Evolutionary conservation across 2,888 invertebrate species (phyloP), one percentile per base, ranked within the genome.

Genomic region (Lasioglossum marginatum): DNA sequence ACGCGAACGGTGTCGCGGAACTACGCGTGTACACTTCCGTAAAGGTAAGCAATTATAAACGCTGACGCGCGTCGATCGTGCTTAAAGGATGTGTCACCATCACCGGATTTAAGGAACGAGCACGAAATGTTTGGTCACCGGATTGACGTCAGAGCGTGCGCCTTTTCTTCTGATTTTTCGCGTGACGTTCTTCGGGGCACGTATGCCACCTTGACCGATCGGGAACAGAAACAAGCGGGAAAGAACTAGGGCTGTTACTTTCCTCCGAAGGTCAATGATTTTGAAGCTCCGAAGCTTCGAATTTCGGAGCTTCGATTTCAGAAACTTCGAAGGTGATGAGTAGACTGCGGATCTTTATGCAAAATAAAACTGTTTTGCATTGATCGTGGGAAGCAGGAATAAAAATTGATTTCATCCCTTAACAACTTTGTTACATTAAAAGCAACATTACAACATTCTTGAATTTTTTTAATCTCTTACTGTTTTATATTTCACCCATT

Each of bases 111-210:
- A 31, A 57, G 34, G 74, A 57, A 43, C 14, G 81, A n/a, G 52
- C n/a, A 40, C n/a, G 66, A 48, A 43, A 72, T 71, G 68, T 75
- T 75, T 68, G 34, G 48, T 60, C 73, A 70, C 31, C 48, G 52
- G 77, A 79, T 82, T 87, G 82, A 86, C 87, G 88, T 88, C 88
- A 88, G 1, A n/a, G 57, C n/a, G 31, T 8, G 19, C 8, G 31
- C 19, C 3, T 8, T 37, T 71, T 75, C 79, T 79, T 72, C 63
- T 19, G 10, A 31, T 34, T 66, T 8, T 34, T 66, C 34, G 19
- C 34, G 6, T 75, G 71, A 76, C 87, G 82, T 89, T 88, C 82
- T 63, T 78, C 72, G 43, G 52, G 70, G 87, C 92, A 92, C 92
- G 92, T 91, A 92, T 82, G 72, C 87, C 84, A 87, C 77, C 79